A percentile compares a stretch with the other conserved stretches of the same genome.
Conservation (phyloP, 2,797 vertebrate genomes). For the Enteromius treurensis region DNA sequence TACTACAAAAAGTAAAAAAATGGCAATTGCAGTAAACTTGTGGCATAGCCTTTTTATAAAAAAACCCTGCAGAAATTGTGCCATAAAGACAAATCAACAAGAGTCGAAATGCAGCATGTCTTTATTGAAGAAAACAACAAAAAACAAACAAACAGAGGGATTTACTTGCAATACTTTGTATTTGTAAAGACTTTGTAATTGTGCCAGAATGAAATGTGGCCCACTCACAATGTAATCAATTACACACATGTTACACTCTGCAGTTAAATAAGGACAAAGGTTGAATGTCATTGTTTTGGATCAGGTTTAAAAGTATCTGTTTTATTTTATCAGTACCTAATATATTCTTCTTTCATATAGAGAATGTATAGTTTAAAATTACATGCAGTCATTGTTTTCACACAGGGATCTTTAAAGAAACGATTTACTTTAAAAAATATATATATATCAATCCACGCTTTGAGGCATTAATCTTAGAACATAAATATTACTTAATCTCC, state of each 20-base stretch:
- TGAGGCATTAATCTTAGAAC: conserved; percentile 9
- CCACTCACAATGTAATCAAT: background rate
- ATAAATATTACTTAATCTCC: background rate
- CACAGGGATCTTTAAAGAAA: too few species aligned
- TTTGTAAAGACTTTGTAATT: background rate
- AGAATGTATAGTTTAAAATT: too few species aligned
- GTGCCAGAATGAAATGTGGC: conserved; percentile 2
- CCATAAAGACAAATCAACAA: background rate
- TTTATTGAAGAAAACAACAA: background rate
- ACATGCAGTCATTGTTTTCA: background rate
- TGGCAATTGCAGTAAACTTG: background rate
- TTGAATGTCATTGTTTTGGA: background rate
- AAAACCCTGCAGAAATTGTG: background rate
- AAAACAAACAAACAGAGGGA: background rate
- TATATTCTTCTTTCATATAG: background rate
- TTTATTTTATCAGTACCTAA: background rate
- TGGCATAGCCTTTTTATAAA: background rate
- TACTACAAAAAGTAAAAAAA: background rate
- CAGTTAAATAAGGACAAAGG: too few species aligned
- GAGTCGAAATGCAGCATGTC: background rate
- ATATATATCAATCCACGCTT: too few species aligned
- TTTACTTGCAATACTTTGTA: background rate
- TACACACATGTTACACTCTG: background rate
- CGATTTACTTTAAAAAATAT: background rate
- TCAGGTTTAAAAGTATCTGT: background rate